phyloP scores from a whole-genome alignment of 1,140 invertebrate genomes.

The Aporrectodea caliginosa region DNA sequence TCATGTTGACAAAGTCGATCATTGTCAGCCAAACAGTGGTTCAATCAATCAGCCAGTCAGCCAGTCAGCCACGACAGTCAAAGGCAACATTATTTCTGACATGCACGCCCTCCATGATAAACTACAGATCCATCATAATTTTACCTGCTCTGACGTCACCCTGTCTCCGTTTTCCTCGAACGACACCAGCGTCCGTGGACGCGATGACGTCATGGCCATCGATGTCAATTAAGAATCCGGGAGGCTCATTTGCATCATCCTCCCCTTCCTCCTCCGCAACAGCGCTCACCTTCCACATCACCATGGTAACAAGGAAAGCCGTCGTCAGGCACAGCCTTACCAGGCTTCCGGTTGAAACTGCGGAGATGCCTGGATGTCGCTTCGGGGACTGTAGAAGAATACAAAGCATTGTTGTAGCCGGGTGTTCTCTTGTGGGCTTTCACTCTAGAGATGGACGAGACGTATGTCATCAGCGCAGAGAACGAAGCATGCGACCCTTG shows the following conservation, averaged over 20 bases:
- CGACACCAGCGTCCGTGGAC: background rate
- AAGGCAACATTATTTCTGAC: too few relatives aligned
- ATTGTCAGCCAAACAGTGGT: too few relatives aligned
- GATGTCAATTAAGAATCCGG: background rate
- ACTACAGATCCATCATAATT: background rate
- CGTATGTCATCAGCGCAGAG: too few relatives aligned
- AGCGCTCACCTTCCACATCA: background rate
- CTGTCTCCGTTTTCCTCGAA: background rate
- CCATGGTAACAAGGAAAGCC: background rate
- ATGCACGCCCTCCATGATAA: background rate
- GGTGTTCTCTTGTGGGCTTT: background rate
- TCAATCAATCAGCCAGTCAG: too few relatives aligned
- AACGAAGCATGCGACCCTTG: too few relatives aligned
- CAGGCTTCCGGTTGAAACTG: too few relatives aligned
- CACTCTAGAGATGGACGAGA: too few relatives aligned
- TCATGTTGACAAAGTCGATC: too few relatives aligned
- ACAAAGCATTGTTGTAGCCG: background rate
- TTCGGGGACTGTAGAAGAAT: background rate
- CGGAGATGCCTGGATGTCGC: too few relatives aligned
- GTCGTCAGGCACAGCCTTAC: background rate
- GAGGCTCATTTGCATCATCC: background rate
- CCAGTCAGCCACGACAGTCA: too few relatives aligned
- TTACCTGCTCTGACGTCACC: background rate
- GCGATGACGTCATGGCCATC: background rate
- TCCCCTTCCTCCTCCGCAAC: too few relatives aligned